A percentile compares a stretch with the other conserved stretches of the same genome.
Conservation (phyloP, 2,797 vertebrate species). For the Anniella stebbinsi region DNA sequence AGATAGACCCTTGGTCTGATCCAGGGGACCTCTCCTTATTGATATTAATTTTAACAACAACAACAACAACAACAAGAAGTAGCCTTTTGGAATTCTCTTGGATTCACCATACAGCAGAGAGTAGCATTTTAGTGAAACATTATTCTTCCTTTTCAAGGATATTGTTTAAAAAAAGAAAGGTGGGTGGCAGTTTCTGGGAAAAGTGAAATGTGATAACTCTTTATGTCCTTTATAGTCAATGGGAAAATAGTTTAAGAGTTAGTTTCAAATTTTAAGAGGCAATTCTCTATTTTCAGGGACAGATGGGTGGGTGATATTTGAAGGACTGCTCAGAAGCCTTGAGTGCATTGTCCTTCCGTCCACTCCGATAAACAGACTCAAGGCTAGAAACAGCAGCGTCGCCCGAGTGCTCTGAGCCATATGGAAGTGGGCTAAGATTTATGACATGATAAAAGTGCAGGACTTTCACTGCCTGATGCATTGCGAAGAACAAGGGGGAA, state of each 20-base stretch:
- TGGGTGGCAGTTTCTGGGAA: neutral
- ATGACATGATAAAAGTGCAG: constrained; percentile 42
- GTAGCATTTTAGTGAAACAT: neutral
- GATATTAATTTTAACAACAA: no score
- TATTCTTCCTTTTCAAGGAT: neutral
- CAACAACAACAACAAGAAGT: no score
- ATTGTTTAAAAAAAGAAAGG: neutral
- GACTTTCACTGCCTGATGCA: constrained; percentile 34
- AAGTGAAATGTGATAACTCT: neutral
- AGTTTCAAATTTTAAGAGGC: constrained; percentile 13
- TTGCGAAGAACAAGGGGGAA: constrained; percentile 36
- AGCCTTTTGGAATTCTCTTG: no score
- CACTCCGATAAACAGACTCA: constrained; percentile 32
- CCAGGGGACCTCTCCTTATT: neutral
- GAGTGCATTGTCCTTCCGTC: neutral
- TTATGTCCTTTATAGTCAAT: neutral
- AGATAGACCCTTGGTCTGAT: neutral
- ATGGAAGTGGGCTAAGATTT: constrained; percentile 25
- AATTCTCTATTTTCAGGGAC: constrained; percentile 22
- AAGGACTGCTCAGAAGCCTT: constrained; percentile 21
- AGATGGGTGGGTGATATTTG: neutral
- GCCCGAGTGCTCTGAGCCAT: neutral
- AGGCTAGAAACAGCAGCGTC: neutral
- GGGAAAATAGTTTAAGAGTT: accelerated
- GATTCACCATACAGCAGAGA: neutral